These are phyloP conservation scores for Apamea anceps DNA, from an alignment of 2,888 invertebrate species.

Conservation along the genomic window DNA sequence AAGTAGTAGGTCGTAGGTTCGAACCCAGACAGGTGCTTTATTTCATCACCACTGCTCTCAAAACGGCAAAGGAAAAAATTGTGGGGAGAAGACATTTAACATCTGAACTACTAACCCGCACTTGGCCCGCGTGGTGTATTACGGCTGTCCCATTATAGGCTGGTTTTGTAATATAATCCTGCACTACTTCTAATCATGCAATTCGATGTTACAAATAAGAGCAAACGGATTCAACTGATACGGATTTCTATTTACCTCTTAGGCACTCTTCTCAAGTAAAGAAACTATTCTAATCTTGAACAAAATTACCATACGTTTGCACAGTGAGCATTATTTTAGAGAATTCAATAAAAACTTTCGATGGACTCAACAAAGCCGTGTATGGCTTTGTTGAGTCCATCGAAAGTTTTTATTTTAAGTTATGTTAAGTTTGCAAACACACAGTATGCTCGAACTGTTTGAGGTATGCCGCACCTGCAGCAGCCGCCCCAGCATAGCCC, in stretches of 20 bases:
- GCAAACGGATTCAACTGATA: too few species aligned
- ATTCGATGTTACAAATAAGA: not conserved
- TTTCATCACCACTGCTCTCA: not conserved
- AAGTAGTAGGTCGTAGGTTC: not conserved
- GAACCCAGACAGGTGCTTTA: not conserved
- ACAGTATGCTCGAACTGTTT: not conserved
- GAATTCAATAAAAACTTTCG: not conserved
- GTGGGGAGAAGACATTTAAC: not conserved
- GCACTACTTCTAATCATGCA: not conserved
- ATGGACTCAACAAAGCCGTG: not conserved
- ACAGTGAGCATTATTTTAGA: not conserved
- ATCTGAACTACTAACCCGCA: not conserved
- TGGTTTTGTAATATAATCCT: not conserved
- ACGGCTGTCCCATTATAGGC: not conserved
- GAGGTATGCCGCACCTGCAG: not conserved
- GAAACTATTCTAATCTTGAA: not conserved
- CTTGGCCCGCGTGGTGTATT: not conserved
- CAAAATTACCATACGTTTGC: not conserved
- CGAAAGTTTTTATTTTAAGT: too few species aligned
- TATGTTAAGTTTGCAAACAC: too few species aligned
- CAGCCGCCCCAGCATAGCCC: too few species aligned
- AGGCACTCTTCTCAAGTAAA: not conserved
- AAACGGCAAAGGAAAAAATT: not conserved
- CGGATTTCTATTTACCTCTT: not conserved
- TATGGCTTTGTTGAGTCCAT: too few species aligned